Conservation (phyloP, 2,113 vertebrate species). For the Alethe castanea region DNA sequence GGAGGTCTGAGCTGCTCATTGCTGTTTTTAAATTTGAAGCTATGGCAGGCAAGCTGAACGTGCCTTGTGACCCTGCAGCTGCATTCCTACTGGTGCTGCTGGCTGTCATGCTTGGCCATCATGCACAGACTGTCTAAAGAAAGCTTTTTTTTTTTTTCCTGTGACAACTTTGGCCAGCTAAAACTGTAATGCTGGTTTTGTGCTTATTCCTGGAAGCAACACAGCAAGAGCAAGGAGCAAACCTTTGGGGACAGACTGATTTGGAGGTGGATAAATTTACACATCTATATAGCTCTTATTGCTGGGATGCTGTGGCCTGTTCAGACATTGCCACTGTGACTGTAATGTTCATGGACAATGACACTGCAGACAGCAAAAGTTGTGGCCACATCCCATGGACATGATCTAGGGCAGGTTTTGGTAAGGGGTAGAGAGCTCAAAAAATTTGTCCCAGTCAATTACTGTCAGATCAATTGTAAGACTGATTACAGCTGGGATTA, state of each 20-base stretch:
- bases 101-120: background rate
- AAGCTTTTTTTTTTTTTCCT: background rate
- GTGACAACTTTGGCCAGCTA: background rate
- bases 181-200: background rate
- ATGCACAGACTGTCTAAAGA: background rate
- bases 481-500: background rate
- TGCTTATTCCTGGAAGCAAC: background rate
- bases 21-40: background rate
- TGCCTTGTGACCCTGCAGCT: background rate
- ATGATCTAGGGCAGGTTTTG: background rate
- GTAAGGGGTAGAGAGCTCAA: background rate
- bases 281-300: fast-evolving
- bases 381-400: background rate
- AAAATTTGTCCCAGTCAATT: background rate
- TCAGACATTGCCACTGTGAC: background rate
- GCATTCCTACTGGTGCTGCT: fast-evolving
- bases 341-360: background rate
- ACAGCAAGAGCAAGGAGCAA: background rate
- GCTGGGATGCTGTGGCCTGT: fast-evolving
- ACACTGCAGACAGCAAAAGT: background rate
- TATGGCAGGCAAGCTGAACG: background rate
- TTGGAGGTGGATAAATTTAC: background rate
- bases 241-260: background rate
- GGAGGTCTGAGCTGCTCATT: background rate
- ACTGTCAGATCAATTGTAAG: background rate